These are phyloP conservation scores for Axis porcinus DNA, from an alignment of 2,113 vertebrate genomes.

Conservation along the genomic window DNA sequence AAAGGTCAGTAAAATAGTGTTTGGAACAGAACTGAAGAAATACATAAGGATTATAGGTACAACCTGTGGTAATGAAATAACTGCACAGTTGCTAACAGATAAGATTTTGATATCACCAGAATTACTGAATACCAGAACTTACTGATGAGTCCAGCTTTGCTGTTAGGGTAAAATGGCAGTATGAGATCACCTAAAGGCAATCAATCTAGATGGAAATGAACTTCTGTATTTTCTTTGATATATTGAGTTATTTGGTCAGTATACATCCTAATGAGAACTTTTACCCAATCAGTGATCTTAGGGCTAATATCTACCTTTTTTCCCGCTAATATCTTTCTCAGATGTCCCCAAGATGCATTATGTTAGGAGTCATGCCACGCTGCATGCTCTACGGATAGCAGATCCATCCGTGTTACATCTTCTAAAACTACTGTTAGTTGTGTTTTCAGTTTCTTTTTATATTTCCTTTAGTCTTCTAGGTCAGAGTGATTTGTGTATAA, in stretches of 20 bases:
- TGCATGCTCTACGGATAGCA: background rate
- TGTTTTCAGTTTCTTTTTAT: slow-evolving; percentile 37
- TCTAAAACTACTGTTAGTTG: background rate
- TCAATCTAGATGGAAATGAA: background rate
- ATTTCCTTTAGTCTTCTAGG: slow-evolving; percentile 58
- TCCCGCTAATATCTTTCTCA: background rate
- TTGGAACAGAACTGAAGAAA: background rate
- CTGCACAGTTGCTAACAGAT: background rate
- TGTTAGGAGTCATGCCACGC: background rate
- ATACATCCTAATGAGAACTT: background rate
- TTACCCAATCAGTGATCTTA: background rate
- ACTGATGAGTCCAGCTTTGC: background rate
- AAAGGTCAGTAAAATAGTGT: background rate
- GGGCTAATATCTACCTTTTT: background rate
- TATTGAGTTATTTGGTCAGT: background rate
- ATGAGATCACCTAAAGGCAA: background rate
- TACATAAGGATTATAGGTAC: background rate
- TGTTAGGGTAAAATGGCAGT: background rate
- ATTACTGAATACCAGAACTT: background rate
- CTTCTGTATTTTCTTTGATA: background rate
- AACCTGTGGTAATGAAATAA: background rate
- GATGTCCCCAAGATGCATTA: background rate
- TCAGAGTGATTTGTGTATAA: slow-evolving; percentile 61
- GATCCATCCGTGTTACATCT: background rate
- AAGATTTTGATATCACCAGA: background rate